phyloP scores from a whole-genome alignment of 2,113 vertebrate species.

The Electrona antarctica region DNA sequence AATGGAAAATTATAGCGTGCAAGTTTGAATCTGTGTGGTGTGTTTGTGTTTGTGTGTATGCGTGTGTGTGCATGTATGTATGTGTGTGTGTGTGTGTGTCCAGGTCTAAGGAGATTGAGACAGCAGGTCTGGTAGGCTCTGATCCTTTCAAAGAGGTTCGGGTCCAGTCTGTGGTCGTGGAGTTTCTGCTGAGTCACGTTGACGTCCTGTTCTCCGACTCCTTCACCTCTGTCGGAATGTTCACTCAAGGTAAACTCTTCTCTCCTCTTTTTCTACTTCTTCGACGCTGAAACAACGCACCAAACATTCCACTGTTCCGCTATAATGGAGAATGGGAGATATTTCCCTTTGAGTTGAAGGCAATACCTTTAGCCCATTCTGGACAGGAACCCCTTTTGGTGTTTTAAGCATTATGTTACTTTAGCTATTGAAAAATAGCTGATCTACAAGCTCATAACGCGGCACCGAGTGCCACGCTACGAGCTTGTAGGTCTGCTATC shows the following conservation, averaged over 20 bases:
- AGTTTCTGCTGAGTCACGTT: slow-evolving; percentile 82
- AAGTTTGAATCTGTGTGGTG: neutral
- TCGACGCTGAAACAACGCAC: too few species aligned
- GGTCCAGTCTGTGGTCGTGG: slow-evolving; percentile 84
- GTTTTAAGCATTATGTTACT: too few species aligned
- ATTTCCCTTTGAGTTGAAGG: too few species aligned
- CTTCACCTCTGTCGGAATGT: slow-evolving; percentile 82
- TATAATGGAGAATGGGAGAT: too few species aligned
- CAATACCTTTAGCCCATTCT: too few species aligned
- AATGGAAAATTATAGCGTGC: too few species aligned
- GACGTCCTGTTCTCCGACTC: slow-evolving; percentile 83
- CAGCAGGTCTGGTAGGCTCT: slow-evolving; percentile 75
- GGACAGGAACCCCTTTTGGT: too few species aligned
- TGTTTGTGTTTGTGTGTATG: neutral
- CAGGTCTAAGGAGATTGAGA: slow-evolving; percentile 84
- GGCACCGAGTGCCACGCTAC: too few species aligned
- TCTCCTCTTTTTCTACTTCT: neutral
- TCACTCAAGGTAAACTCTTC: slow-evolving; percentile 67
- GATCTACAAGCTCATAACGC: too few species aligned
- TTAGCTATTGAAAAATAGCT: too few species aligned
- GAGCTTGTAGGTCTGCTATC: too few species aligned
- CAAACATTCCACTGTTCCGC: too few species aligned
- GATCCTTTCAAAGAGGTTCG: slow-evolving; percentile 85
- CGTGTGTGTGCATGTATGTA: neutral
- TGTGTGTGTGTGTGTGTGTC: neutral